Base-by-base conservation (phyloP, 2,888 invertebrate genomes). In the Empis livida region DNA sequence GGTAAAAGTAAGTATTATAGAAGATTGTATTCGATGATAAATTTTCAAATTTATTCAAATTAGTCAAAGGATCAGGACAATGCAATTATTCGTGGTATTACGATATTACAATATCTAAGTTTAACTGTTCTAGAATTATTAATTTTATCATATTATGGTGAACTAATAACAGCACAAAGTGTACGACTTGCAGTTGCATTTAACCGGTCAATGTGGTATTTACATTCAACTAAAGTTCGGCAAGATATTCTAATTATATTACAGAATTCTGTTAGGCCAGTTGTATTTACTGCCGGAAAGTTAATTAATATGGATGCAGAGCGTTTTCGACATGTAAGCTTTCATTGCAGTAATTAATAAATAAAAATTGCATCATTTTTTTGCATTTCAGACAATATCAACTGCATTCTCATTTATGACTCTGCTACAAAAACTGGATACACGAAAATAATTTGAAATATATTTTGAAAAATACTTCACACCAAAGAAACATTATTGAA, bases 61-160 rank as follows among this genome's bases (percentile, higher is more conserved):
- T 11, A 39, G 39, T 17, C 17, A 11, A 10, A 10, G 13, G 39
- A 39, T 17, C 11, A 17, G 17, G 11, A 41, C 14, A 13, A n/a
- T 20, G 20, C 41, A 14, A 27, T n/a, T 9, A 2, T 27, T 27
- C 20, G 59, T 23, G 55, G 57, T 47, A 46, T 62, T 1, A 62
- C 61, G 1, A 42, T 63, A 43, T 54, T 57, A 1, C 61, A 63
- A 49, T 65, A 67, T 49, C 41, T 65, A 39, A 13, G 60, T 13
- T 48, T 65, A 23, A 59, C 61, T 2, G 53, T 58, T 10, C 59
- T 54, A 30, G 66, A 67, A 43, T 49, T 65, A n/a, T 56, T 65
- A 8, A 57, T 63, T 14, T 66, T 63, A 42, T 63, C 62, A 35
- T 65, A 63, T 50, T 62, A 58, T 30, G 59, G 61, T 9, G 62